Base-by-base conservation (phyloP, 2,888 invertebrate species). In the Ypsolopha sequella region DNA sequence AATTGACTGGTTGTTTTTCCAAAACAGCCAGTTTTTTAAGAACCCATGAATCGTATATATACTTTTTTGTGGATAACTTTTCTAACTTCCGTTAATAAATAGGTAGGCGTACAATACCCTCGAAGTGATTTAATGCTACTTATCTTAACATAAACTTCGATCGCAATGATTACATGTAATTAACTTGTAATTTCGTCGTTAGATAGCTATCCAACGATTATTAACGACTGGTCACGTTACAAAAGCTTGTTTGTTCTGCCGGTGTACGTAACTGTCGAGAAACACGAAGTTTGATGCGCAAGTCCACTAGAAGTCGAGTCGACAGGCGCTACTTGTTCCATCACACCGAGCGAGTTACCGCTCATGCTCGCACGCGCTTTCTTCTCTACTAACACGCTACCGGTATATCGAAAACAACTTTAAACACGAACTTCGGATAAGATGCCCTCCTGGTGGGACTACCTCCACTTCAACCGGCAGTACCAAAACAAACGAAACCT, bases 371-470 rank as follows among this genome's bases (percentile, higher is more conserved):
- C 51, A 41, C 51, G 36, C 43, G 43, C 11, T n/a, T n/a, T n/a
- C 10, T 8, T 36, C 43, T 9, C 13, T 41, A 34, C 24, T 24
- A 11, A 9, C 10, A 41, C 11, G 44, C n/a, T 39, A 13, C 9
- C 41, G 8, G 35, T 34, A 39, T 7, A 24, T 24, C 24, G 24
- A 24, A 2, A 24, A 24, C 24, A 24, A 35, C 38, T 11, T 43
- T 24, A 24, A 2, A 24, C 24, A 2, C 24, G 24, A 14, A 24
- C 45, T 11, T 52, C 39, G 36, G 36, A 48, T 36, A 52, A 58
- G 56, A 90, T 90, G 90, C 89, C 90, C 64, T 85, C 88, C 50
- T 87, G 89, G 75, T 90, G 90, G 89, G 90, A 90, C 68, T 88
- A 89, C 64, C 79, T 90, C 53, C 82, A 81, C 57, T 79, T 87